Evolutionary conservation across 2,113 vertebrate genomes (phyloP).

Genomic region (Nibea albiflora): DNA sequence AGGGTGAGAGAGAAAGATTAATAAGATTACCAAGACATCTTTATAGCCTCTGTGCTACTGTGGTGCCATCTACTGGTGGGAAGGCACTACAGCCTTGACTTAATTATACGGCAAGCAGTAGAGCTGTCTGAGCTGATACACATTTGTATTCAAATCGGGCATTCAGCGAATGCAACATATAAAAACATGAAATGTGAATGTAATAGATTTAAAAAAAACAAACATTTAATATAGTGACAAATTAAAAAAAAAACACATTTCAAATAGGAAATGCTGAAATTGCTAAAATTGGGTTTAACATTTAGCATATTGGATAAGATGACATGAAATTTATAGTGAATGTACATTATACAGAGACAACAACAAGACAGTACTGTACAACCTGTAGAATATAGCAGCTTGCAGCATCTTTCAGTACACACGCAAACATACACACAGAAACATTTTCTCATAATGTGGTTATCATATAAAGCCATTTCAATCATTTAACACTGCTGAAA

Average conservation of each 20-base stretch:
- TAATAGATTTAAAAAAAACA: constrained; percentile 36
- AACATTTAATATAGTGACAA: constrained; percentile 63
- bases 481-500: constrained; percentile 22
- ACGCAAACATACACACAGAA: background rate
- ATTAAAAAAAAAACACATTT: constrained; percentile 23
- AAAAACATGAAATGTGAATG: background rate
- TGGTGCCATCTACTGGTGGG: constrained; percentile 77
- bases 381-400: constrained; percentile 73
- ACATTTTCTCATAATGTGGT: constrained; percentile 24
- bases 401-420: constrained; percentile 65
- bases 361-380: constrained; percentile 61
- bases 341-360: constrained; percentile 53
- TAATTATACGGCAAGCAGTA: background rate
- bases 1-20: constrained; percentile 28
- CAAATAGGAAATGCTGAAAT: constrained; percentile 27
- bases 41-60: constrained; percentile 57
- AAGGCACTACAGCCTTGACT: constrained; percentile 24
- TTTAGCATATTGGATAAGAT: constrained; percentile 50
- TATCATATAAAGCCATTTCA: constrained; percentile 31
- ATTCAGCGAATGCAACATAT: background rate
- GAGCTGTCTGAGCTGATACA: background rate
- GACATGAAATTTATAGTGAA: constrained; percentile 23
- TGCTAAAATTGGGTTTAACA: constrained; percentile 48
- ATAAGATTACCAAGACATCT: constrained; percentile 31
- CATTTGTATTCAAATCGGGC: constrained; percentile 3